Base-by-base conservation (phyloP, 2,888 invertebrate genomes). In the Nemotelus pantherinus region DNA sequence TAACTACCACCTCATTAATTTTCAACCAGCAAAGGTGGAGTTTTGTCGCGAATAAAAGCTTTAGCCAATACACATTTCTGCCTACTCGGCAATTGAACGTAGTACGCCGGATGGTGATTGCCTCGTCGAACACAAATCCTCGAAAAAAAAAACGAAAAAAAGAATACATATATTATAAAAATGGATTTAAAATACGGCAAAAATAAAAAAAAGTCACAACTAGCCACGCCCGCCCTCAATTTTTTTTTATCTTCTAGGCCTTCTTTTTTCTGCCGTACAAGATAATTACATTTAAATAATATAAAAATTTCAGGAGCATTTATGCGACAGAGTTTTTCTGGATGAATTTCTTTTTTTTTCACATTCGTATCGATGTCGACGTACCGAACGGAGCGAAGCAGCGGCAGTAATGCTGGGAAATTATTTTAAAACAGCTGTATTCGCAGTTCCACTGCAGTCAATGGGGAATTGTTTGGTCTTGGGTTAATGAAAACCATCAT, bases 281-380 rank as follows among this genome's bases (percentile, higher is more conserved):
- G 86, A 86, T 86, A 86, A 86, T 86, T 86, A 86, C 86, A 86
- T 86, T 86, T 86, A 86, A 86, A 86, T 86, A 85, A 86, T 85
- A 86, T 85, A 85, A 86, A 86, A 86, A 84, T 85, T 86, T 85
- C 82, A 86, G 64, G 76, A 79, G 77, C 77, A 76, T 76, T 76
- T 76, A 76, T 76, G 76, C 79, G 77, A 77, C 79, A 79, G 76
- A 65, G 65, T 76, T 65, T 65, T 64, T 55, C 55, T 53, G 50
- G 76, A 63, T 60, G 25, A 47, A 53, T 55, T 77, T 47, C 64
- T 74, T 65, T 71, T 76, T 50, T 76, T 77, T 76, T 77, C 55
- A 57, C 25, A 25, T 25, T 25, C 25, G 25, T 25, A 25, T 25
- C 25, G 25, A 25, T 25, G 25, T 25, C 25, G 25, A 25, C 25